These are phyloP conservation scores for Heliothis virescens DNA, from an alignment of 1,140 invertebrate species.

Conservation along the genomic window DNA sequence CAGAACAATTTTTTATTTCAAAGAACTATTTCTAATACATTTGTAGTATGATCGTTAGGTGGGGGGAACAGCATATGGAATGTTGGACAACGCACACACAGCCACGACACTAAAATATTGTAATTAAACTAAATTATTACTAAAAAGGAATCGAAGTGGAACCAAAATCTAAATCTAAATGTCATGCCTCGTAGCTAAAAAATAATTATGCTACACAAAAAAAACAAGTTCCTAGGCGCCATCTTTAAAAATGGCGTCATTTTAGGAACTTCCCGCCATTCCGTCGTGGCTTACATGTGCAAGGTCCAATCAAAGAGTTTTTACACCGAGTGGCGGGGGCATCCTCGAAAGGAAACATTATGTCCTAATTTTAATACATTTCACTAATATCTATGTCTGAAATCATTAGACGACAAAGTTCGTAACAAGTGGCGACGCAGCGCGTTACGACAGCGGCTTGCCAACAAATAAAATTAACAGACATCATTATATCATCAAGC, in stretches of 20 bases:
- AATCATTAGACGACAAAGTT: conserved; percentile 19
- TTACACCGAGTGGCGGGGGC: conserved; percentile 10
- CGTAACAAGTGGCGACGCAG: background rate
- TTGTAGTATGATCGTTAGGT: conserved; percentile 15
- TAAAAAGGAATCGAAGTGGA: background rate
- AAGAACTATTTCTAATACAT: conserved; percentile 28
- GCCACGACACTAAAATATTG: background rate
- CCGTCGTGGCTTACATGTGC: conserved; percentile 6
- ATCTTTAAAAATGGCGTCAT: conserved; percentile 27
- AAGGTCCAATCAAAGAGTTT: conserved; percentile 23
- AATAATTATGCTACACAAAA: background rate
- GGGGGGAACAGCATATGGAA: conserved; percentile 26
- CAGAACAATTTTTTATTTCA: background rate
- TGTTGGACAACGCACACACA: conserved; percentile 28
- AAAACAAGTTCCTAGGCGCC: background rate
- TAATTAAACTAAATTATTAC: background rate
- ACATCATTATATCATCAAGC: background rate
- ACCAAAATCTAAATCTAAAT: background rate
- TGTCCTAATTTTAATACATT: conserved; percentile 31
- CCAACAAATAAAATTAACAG: conserved; percentile 28
- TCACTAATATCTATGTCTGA: conserved; percentile 24
- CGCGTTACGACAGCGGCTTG: conserved; percentile 17
- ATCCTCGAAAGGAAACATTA: background rate
- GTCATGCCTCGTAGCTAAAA: background rate
- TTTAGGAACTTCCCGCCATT: conserved; percentile 8